phyloP scores from a whole-genome alignment of 2,113 vertebrate species.

The Chaetops frenatus region DNA sequence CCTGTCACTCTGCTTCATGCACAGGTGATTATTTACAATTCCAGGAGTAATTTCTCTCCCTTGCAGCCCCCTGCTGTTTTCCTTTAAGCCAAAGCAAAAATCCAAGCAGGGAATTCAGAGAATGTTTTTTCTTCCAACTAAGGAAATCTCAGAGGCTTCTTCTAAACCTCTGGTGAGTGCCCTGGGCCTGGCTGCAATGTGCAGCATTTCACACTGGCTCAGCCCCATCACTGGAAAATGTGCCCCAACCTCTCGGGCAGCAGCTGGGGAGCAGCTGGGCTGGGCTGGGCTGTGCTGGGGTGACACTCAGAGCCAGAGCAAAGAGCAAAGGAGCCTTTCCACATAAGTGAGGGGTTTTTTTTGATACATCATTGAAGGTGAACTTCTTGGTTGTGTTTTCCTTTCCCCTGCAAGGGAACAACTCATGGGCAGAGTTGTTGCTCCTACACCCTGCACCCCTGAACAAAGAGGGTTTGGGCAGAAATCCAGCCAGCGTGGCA shows the following conservation, averaged over 20 bases:
- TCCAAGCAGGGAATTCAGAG: slow-evolving; percentile 48
- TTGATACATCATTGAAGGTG: not conserved
- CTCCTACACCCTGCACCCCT: not conserved
- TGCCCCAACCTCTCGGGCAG: not conserved
- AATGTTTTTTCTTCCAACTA: slow-evolving; percentile 60
- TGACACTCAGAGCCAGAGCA: not conserved
- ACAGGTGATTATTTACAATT: not conserved
- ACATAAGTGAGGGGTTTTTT: fast-evolving
- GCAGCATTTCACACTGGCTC: not conserved
- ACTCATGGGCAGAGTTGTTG: not conserved
- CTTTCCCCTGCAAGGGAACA: not conserved
- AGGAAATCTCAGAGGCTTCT: slow-evolving; percentile 50
- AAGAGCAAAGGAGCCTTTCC: not conserved
- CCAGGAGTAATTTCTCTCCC: not conserved
- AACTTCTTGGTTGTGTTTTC: fast-evolving
- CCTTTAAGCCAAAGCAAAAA: slow-evolving; percentile 34
- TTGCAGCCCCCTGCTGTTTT: not conserved
- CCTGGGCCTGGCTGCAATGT: not conserved
- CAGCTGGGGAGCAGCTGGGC: slow-evolving; percentile 69
- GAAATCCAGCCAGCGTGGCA: fast-evolving
- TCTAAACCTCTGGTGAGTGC: not conserved
- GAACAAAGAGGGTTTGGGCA: not conserved
- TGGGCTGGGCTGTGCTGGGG: not conserved
- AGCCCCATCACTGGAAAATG: not conserved
- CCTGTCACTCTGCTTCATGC: not conserved